phyloP scores from a whole-genome alignment of 2,888 invertebrate species.

The Drosophila basisetae region DNA sequence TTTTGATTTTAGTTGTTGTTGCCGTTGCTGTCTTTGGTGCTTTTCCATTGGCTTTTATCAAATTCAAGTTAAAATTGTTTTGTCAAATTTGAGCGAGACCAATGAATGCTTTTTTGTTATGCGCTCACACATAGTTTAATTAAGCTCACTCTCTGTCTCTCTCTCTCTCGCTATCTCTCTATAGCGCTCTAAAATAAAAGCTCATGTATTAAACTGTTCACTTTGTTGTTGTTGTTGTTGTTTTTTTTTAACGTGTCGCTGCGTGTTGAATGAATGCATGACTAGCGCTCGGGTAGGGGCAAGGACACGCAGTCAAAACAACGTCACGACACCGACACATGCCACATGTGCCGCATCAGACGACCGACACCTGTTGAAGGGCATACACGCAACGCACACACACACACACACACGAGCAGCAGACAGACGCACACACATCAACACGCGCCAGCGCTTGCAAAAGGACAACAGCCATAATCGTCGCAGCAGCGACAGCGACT shows the following conservation, averaged over 20 bases:
- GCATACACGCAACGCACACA: constrained; percentile 56
- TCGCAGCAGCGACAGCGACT: constrained; percentile 26
- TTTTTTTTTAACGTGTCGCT: constrained; percentile 20
- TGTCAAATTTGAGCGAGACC: constrained; percentile 41
- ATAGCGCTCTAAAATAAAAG: constrained; percentile 33
- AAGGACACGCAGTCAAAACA: constrained; percentile 66
- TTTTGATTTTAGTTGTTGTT: constrained; percentile 68
- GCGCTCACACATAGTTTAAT: constrained; percentile 18
- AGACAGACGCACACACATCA: constrained; percentile 46
- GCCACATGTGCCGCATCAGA: constrained; percentile 56
- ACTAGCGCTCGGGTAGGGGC: constrained; percentile 42
- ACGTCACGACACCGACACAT: constrained; percentile 58
- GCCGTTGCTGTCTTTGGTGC: constrained; percentile 58
- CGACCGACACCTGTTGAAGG: constrained; percentile 73
- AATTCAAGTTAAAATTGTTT: constrained; percentile 56
- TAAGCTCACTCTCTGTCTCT: not conserved
- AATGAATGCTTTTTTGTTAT: constrained; percentile 46
- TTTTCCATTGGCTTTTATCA: constrained; percentile 78
- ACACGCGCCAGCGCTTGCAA: constrained; percentile 67
- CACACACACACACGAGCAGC: constrained; percentile 31
- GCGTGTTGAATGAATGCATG: constrained; percentile 50
- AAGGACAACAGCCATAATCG: constrained; percentile 73
- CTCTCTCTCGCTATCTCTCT: not conserved
- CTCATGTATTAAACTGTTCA: constrained; percentile 22
- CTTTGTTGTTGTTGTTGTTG: constrained; percentile 3